Evolutionary conservation across 2,888 invertebrate genomes (phyloP).

Genomic region (Meteorus colon): DNA sequence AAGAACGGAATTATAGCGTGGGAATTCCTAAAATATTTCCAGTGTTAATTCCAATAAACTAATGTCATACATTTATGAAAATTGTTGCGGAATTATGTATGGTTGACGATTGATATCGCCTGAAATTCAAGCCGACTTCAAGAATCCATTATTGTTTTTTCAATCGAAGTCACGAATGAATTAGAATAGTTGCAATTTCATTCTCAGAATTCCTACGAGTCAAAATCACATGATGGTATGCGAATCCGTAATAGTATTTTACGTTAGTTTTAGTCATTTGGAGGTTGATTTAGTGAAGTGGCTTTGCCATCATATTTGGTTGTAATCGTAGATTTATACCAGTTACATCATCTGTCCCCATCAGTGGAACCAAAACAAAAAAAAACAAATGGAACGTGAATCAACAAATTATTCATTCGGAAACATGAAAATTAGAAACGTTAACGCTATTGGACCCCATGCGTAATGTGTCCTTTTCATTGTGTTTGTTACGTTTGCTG

Average conservation of each 20-base stretch:
- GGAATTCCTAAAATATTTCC: constrained; percentile 31
- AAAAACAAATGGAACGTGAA: constrained; percentile 52
- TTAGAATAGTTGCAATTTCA: too few relatives aligned
- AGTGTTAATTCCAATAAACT: constrained; percentile 6
- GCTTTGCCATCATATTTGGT: constrained; percentile 60
- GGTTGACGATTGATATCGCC: background rate
- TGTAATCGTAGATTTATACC: constrained; percentile 62
- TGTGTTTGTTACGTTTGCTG: constrained; percentile 8
- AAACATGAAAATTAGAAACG: constrained; percentile 35
- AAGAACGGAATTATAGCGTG: constrained; percentile 23
- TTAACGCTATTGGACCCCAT: constrained; percentile 46
- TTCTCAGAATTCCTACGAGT: too few relatives aligned
- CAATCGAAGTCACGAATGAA: too few relatives aligned
- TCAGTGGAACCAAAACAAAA: constrained; percentile 58
- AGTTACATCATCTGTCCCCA: constrained; percentile 60
- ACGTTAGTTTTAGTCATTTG: constrained; percentile 41
- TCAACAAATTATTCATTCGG: constrained; percentile 44
- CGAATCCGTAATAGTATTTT: background rate
- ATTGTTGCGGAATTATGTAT: constrained; percentile 21
- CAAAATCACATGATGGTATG: too few relatives aligned
- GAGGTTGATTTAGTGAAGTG: constrained; percentile 56
- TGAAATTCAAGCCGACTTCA: background rate
- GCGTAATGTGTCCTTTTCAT: constrained; percentile 18
- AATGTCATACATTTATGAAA: constrained; percentile 25
- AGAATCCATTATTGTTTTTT: background rate